Percentiles rank a stretch among this genome's conserved stretches.
phyloP scores from a whole-genome alignment of 2,888 invertebrate species.

The Mactromeris polynyma region DNA sequence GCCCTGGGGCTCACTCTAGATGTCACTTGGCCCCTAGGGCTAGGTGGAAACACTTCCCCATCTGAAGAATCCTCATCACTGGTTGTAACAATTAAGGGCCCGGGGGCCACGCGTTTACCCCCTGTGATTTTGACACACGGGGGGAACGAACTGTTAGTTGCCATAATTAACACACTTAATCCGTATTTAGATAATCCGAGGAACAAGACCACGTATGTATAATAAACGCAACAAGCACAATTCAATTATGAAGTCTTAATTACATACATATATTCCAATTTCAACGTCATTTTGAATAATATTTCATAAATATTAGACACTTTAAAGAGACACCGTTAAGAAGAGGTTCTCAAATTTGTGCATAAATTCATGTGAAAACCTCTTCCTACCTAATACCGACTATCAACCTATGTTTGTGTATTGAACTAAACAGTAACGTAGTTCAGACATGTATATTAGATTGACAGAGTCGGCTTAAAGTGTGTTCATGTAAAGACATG shows the following conservation, averaged over 20 bases:
- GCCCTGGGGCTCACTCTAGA: constrained; percentile 64
- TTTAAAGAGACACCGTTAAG: neutral
- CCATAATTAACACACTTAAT: constrained; percentile 45
- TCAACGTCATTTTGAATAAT: neutral
- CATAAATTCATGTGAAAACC: neutral
- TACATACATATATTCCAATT: constrained; percentile 21
- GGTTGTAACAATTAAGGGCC: constrained; percentile 78
- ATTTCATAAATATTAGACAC: neutral
- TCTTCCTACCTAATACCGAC: constrained; percentile 20
- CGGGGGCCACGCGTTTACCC: constrained; percentile 80
- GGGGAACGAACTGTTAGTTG: constrained; percentile 63
- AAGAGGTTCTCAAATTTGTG: neutral
- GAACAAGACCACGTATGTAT: neutral
- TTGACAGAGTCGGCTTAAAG: constrained; percentile 25
- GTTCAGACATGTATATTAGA: constrained; percentile 62
- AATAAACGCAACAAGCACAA: neutral
- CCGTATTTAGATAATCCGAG: constrained; percentile 1
- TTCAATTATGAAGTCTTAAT: neutral
- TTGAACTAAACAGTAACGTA: constrained; percentile 62
- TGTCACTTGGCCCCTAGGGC: constrained; percentile 53
- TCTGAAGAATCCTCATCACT: constrained; percentile 78
- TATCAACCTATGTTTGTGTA: constrained; percentile 56
- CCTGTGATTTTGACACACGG: constrained; percentile 75
- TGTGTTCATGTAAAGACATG: constrained; percentile 55
- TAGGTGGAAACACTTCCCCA: constrained; percentile 57